These are phyloP conservation scores for Parasteatoda tepidariorum DNA, from an alignment of 1,140 invertebrate genomes.

Conservation along the genomic window DNA sequence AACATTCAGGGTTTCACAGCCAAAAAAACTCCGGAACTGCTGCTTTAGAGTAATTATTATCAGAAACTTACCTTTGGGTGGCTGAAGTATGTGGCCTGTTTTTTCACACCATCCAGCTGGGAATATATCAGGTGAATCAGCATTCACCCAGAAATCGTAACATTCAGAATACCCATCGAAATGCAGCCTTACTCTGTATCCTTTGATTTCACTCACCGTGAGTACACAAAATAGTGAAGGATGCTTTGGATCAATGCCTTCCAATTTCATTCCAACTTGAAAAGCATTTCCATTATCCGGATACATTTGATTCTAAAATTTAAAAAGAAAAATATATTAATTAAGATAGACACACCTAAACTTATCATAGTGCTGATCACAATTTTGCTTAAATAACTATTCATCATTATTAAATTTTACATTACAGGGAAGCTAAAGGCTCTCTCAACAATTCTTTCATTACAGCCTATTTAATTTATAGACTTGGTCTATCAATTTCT, in stretches of 20 bases:
- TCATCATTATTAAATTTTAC: too few species aligned
- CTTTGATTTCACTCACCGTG: constrained; percentile 83
- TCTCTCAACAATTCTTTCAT: too few species aligned
- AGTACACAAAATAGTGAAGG: constrained; percentile 90
- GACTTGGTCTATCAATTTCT: too few species aligned
- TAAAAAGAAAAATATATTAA: constrained; percentile 9
- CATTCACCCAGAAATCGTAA: constrained; percentile 95
- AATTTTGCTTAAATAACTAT: too few species aligned
- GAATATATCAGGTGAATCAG: constrained; percentile 90
- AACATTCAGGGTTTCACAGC: too few species aligned
- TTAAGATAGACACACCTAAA: too few species aligned
- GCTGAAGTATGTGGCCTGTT: constrained; percentile 78
- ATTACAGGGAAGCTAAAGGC: too few species aligned
- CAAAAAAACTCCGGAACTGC: too few species aligned
- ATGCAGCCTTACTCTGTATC: constrained; percentile 81
- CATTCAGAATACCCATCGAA: constrained; percentile 92
- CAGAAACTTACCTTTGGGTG: constrained; percentile 79
- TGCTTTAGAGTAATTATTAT: too few species aligned
- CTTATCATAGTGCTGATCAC: too few species aligned
- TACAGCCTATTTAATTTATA: too few species aligned
- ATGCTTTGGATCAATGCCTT: constrained; percentile 93
- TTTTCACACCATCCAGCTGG: constrained; percentile 93
- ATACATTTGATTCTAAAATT: constrained; percentile 65
- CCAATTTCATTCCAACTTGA: constrained; percentile 87
- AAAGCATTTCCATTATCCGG: constrained; percentile 68